A percentile compares a stretch with the other conserved stretches of the same genome.
Evolutionary conservation across 2,888 invertebrate species (phyloP).

Genomic region (Synanthedon andrenaeformis): DNA sequence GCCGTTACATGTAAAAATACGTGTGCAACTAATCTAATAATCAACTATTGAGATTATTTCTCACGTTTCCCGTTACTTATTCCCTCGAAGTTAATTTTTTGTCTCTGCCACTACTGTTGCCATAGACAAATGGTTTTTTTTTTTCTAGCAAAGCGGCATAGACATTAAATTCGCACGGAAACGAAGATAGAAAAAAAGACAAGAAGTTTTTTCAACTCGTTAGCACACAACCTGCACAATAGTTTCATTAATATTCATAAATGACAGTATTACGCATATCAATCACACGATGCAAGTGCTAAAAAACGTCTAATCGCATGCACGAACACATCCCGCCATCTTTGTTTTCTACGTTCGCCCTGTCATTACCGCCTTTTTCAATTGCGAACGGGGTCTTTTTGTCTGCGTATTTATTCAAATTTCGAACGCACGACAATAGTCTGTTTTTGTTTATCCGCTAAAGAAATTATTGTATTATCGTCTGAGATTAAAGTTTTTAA

Average conservation of each 20-base stretch:
- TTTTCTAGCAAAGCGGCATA: constrained; percentile 14
- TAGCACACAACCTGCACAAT: constrained; percentile 45
- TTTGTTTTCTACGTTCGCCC: constrained; percentile 39
- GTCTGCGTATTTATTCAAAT: constrained; percentile 43
- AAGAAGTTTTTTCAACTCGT: constrained; percentile 24
- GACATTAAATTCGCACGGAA: constrained; percentile 51
- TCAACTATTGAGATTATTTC: too few species aligned
- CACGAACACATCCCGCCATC: constrained; percentile 51
- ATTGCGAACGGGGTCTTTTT: constrained; percentile 4
- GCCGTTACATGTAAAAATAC: too few species aligned
- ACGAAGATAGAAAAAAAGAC: constrained; percentile 23
- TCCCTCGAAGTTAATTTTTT: background rate
- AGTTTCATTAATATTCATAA: constrained; percentile 55
- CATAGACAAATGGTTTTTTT: constrained; percentile 10
- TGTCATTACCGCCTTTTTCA: constrained; percentile 61
- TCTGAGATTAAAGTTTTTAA: constrained; percentile 26
- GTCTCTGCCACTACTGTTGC: background rate
- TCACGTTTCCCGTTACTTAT: too few species aligned
- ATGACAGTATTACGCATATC: constrained; percentile 62
- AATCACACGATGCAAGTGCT: constrained; percentile 55
- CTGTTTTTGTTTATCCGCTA: constrained; percentile 61
- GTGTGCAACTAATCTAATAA: too few species aligned
- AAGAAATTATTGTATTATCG: constrained; percentile 33
- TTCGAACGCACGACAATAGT: constrained; percentile 36
- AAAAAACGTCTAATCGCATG: constrained; percentile 59